Evolutionary conservation across 2,113 vertebrate genomes (phyloP).

Genomic region (Coptodon bakossiorum): DNA sequence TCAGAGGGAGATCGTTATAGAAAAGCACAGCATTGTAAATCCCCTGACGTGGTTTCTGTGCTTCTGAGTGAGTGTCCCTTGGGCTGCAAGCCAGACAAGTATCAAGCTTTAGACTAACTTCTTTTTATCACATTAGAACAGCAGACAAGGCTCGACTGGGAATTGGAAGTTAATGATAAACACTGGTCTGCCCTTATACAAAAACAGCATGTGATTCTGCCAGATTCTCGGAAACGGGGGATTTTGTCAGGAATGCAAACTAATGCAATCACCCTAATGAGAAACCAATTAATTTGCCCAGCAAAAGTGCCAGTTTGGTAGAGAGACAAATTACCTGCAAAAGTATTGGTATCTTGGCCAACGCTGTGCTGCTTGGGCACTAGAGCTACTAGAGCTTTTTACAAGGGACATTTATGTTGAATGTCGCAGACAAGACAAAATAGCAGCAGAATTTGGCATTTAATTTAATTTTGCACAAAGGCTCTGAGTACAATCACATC

Average conservation of each 20-base stretch:
- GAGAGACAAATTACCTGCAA: not conserved
- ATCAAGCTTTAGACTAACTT: conserved; percentile 43
- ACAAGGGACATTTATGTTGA: not conserved
- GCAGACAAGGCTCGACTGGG: conserved; percentile 43
- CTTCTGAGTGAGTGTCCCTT: conserved; percentile 34
- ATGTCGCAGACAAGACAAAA: conserved; percentile 9
- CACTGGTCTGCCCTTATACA: conserved; percentile 37
- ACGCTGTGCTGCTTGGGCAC: not conserved
- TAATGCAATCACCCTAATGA: conserved; percentile 66
- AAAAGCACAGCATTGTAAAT: conserved; percentile 6
- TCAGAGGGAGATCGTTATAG: not conserved
- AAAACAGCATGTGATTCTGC: conserved; percentile 62
- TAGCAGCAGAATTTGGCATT: not conserved
- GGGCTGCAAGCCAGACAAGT: conserved; percentile 33
- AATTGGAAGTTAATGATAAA: conserved; percentile 56
- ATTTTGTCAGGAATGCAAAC: conserved; percentile 55
- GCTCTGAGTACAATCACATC: conserved; percentile 42
- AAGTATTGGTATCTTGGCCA: not conserved
- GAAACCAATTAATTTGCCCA: conserved; percentile 46
- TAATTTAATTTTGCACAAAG: conserved; percentile 45
- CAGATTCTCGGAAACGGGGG: conserved; percentile 30
- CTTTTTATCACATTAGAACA: conserved; percentile 61
- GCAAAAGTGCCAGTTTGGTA: not conserved
- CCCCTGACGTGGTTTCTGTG: conserved; percentile 26
- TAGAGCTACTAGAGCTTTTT: not conserved